Percentiles rank a stretch among this genome's conserved stretches.
Conservation (phyloP, 2,113 vertebrate species). For the Pachycephala philippinensis region DNA sequence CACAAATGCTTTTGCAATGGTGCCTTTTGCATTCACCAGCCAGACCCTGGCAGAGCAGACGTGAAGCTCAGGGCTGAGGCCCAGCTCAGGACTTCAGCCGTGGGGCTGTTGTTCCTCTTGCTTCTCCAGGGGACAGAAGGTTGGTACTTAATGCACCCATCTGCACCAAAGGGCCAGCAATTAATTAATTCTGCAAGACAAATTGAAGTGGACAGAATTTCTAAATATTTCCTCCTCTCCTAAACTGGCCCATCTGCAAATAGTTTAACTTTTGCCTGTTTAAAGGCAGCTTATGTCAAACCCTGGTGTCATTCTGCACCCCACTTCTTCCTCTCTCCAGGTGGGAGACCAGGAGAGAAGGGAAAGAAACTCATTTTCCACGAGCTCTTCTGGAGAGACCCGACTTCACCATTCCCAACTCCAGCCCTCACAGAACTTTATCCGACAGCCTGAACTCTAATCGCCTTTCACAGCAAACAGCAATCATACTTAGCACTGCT, state of each 20-base stretch:
- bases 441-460: not conserved
- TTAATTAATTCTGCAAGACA: slow-evolving; percentile 35
- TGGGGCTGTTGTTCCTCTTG: not conserved
- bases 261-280: not conserved
- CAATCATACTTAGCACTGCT: not conserved
- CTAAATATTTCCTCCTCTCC: not conserved
- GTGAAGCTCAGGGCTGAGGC: not conserved
- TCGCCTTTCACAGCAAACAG: not conserved
- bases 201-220: not conserved
- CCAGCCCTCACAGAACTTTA: not conserved
- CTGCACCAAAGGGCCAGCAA: not conserved
- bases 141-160: not conserved
- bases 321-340: not conserved
- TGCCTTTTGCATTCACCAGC: not conserved
- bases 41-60: not conserved
- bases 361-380: not conserved
- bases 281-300: not conserved
- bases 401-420: not conserved
- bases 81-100: not conserved
- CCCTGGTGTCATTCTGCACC: not conserved
- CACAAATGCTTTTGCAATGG: not conserved
- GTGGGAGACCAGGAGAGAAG: not conserved
- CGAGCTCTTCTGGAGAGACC: not conserved
- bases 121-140: not conserved
- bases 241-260: not conserved